A percentile compares a stretch with the other conserved stretches of the same genome.
Evolutionary conservation across 1,140 invertebrate genomes (phyloP).

Genomic region (Trissolcus basalis): DNA sequence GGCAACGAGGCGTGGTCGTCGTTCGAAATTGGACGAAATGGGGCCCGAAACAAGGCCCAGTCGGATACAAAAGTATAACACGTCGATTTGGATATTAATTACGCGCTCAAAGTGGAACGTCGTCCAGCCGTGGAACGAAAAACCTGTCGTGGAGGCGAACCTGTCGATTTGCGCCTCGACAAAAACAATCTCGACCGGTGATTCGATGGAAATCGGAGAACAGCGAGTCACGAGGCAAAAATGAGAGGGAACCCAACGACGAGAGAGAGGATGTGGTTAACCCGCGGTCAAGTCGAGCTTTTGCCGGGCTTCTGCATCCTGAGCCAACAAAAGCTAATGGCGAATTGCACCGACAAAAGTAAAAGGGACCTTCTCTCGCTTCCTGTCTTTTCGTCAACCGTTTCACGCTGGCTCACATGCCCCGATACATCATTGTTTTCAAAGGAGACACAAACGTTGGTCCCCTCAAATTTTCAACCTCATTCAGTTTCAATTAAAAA

Average conservation of each 20-base stretch:
- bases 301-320: slow-evolving; percentile 72
- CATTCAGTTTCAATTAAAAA: too few species aligned
- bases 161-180: slow-evolving; percentile 47
- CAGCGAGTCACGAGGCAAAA: slow-evolving; percentile 52
- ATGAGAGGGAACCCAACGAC: slow-evolving; percentile 31
- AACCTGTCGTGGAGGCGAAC: slow-evolving; percentile 37
- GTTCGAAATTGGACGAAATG: slow-evolving; percentile 45
- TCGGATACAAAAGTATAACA: neutral
- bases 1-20: slow-evolving; percentile 22
- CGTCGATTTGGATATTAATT: slow-evolving; percentile 39
- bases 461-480: too few species aligned
- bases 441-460: too few species aligned
- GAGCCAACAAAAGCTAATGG: slow-evolving; percentile 66
- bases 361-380: slow-evolving; percentile 56
- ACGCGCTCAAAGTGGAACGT: slow-evolving; percentile 35
- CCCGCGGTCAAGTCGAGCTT: slow-evolving; percentile 64
- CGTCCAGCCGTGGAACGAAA: slow-evolving; percentile 14
- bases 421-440: too few species aligned
- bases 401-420: neutral
- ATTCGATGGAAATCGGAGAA: slow-evolving; percentile 67
- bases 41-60: slow-evolving; percentile 14
- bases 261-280: slow-evolving; percentile 64
- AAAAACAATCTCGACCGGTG: slow-evolving; percentile 57
- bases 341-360: slow-evolving; percentile 66
- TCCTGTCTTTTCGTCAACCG: slow-evolving; percentile 59